phyloP scores from a whole-genome alignment of 2,888 invertebrate species.

The Microdon myrmicae region DNA sequence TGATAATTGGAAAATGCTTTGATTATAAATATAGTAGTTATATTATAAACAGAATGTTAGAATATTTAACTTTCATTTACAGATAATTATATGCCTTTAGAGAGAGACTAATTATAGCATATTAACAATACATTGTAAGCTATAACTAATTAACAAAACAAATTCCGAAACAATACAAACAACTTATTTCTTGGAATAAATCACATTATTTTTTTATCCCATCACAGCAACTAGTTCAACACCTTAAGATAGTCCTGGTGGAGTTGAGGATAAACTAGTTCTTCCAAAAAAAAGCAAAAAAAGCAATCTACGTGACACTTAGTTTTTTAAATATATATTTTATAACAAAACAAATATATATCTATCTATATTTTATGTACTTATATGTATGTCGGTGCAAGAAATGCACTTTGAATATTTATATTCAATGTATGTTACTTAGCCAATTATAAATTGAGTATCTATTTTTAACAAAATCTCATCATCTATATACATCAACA shows the following conservation, averaged over 20 bases:
- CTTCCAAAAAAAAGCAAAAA: conserved; percentile 48
- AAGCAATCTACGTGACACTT: conserved; percentile 50
- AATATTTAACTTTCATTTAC: too few relatives aligned
- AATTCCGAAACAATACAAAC: conserved; percentile 21
- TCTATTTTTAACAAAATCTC: conserved; percentile 28
- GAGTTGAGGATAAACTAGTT: conserved; percentile 58
- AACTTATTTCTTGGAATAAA: conserved; percentile 47
- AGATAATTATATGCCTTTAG: too few relatives aligned
- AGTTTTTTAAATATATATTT: conserved; percentile 47
- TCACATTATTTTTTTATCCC: conserved; percentile 58
- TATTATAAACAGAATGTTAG: too few relatives aligned
- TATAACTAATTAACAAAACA: too few relatives aligned
- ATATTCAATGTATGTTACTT: conserved; percentile 23
- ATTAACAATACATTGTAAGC: too few relatives aligned
- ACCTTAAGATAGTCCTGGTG: conserved; percentile 60
- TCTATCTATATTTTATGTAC: too few relatives aligned
- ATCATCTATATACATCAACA: conserved; percentile 15
- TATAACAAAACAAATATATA: conserved; percentile 49
- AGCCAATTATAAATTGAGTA: conserved; percentile 17
- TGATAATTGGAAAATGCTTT: too few relatives aligned
- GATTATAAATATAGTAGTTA: too few relatives aligned
- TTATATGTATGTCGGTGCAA: conserved; percentile 42
- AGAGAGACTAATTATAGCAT: too few relatives aligned
- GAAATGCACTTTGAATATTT: conserved; percentile 40
- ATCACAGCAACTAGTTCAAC: conserved; percentile 61